Conservation (phyloP, 2,113 vertebrate genomes). For the Sinocyclocheilus anophthalmus region DNA sequence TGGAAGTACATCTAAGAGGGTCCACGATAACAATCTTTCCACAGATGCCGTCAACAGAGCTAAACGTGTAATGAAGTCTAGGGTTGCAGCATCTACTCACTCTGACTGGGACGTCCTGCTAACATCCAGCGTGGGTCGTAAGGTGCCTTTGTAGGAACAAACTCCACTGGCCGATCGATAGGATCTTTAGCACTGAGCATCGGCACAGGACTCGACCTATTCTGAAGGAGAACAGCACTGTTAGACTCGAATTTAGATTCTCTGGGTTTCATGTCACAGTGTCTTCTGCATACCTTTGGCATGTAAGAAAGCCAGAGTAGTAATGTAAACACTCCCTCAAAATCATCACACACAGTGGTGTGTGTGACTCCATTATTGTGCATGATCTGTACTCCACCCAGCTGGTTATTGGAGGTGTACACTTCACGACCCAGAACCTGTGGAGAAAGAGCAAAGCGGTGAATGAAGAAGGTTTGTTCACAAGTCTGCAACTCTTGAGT, state of each 20-base stretch:
- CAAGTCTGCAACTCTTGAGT: neutral
- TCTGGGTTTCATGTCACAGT: neutral
- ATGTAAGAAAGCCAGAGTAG: constrained; percentile 97
- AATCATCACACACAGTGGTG: constrained; percentile 89
- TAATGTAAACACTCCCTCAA: constrained; percentile 91
- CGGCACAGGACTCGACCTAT: constrained; percentile 84
- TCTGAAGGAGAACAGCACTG: constrained; percentile 63
- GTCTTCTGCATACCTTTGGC: constrained; percentile 83
- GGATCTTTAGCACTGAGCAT: constrained; percentile 88
- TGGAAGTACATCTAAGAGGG: neutral
- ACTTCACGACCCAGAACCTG: constrained; percentile 96
- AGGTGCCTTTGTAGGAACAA: constrained; percentile 89
- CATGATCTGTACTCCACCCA: constrained; percentile 98
- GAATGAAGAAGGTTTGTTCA: neutral
- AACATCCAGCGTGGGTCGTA: constrained; percentile 97
- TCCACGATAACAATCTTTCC: neutral
- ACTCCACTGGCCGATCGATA: constrained; percentile 88
- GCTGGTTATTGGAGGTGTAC: constrained; percentile 98
- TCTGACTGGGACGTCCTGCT: constrained; percentile 73
- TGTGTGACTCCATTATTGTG: constrained; percentile 98
- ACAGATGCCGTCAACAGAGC: neutral
- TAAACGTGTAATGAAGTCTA: neutral
- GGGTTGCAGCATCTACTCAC: constrained; percentile 60
- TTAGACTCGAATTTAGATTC: neutral
- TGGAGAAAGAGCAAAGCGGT: neutral